phyloP scores from a whole-genome alignment of 1,140 invertebrate genomes.

The Pseudoatta argentina region DNA sequence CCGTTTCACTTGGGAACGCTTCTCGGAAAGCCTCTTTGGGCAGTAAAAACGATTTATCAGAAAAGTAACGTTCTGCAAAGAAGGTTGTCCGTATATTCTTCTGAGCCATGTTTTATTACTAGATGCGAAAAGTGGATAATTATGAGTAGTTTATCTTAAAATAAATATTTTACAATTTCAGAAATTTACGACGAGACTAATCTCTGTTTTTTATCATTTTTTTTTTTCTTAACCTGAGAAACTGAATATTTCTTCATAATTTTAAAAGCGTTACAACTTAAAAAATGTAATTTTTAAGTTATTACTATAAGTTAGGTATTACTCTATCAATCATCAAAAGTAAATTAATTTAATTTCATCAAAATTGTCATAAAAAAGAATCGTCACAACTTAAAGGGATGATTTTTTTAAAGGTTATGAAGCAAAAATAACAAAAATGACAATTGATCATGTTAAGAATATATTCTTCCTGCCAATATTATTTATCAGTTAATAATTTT shows the following conservation, averaged over 20 bases:
- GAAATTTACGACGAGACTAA: neutral
- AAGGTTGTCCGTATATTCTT: neutral
- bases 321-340: no score
- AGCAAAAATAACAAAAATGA: no score
- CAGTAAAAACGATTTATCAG: conserved; percentile 38
- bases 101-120: neutral
- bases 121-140: neutral
- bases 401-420: no score
- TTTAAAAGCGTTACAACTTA: no score
- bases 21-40: conserved; percentile 25
- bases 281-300: no score
- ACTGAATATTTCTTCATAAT: neutral
- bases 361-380: no score
- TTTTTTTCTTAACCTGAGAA: neutral
- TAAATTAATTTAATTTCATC: no score
- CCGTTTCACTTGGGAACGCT: conserved; percentile 11
- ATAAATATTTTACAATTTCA: neutral
- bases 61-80: conserved; percentile 19
- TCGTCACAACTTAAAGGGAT: no score
- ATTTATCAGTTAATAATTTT: no score
- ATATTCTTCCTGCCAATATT: no score
- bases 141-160: neutral
- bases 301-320: no score
- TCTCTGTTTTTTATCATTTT: neutral
- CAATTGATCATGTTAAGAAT: no score